phyloP scores from a whole-genome alignment of 2,797 vertebrate genomes.

The Sciaenops ocellatus region DNA sequence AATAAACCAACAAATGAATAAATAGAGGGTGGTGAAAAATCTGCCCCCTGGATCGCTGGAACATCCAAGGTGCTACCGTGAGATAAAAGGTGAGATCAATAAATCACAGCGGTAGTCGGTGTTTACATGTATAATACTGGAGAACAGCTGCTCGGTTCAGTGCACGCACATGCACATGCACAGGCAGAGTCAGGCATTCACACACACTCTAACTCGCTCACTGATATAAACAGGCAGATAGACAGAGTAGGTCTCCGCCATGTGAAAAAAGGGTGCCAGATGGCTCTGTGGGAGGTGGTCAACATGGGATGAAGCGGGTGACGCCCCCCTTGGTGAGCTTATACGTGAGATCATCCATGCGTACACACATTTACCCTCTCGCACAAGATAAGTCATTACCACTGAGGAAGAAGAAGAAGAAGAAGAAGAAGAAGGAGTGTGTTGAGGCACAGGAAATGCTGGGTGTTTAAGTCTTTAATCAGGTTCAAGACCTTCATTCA shows the following conservation, averaged over 20 bases:
- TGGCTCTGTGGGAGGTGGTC: slow-evolving; percentile 76
- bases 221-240: slow-evolving; percentile 43
- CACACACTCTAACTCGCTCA: not conserved
- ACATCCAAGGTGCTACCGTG: slow-evolving; percentile 19
- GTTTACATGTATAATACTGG: slow-evolving; percentile 57
- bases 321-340: slow-evolving; percentile 63
- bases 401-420: slow-evolving; percentile 15
- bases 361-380: slow-evolving; percentile 52
- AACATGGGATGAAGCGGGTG: slow-evolving; percentile 65
- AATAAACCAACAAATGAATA: slow-evolving; percentile 44
- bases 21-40: slow-evolving; percentile 35
- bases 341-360: slow-evolving; percentile 72
- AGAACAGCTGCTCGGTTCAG: slow-evolving; percentile 30
- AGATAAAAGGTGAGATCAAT: slow-evolving; percentile 59
- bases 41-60: not conserved
- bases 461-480: slow-evolving; percentile 33
- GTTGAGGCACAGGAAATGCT: slow-evolving; percentile 23
- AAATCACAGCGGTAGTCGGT: slow-evolving; percentile 36
- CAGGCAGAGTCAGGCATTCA: slow-evolving; percentile 31
- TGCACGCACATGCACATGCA: slow-evolving; percentile 36
- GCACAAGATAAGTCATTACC: slow-evolving; percentile 53
- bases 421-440: slow-evolving; percentile 8
- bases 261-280: slow-evolving; percentile 69
- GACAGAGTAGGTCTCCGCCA: slow-evolving; percentile 34
- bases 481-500: slow-evolving; percentile 17